Evolutionary conservation across 1,140 invertebrate species (phyloP).

Genomic region (Cepaea nemoralis): DNA sequence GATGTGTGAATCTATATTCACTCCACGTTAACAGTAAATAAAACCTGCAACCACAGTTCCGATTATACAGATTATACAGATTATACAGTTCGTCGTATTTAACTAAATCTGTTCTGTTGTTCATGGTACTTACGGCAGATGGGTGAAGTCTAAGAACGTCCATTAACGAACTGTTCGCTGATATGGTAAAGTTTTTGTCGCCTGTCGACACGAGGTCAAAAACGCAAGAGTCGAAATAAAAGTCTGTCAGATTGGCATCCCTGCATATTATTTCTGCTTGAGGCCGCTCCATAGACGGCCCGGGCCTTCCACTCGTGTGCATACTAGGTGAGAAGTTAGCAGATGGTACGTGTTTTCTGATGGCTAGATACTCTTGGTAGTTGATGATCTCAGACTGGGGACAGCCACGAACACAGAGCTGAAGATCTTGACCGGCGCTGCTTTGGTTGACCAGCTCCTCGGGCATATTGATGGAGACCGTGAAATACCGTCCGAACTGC

Average conservation of each 20-base stretch:
- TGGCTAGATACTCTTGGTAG: conserved; percentile 64
- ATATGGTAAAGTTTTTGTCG: conserved; percentile 71
- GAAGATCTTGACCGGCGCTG: conserved; percentile 67
- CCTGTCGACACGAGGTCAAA: conserved; percentile 77
- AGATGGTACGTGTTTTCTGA: conserved; percentile 29
- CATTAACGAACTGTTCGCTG: conserved; percentile 73
- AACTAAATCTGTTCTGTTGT: conserved; percentile 51
- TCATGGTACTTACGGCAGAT: conserved; percentile 47
- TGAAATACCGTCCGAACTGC: conserved; percentile 74
- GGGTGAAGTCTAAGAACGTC: conserved; percentile 73
- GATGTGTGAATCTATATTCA: neutral
- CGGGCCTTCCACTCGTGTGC: neutral
- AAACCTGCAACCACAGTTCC: neutral
- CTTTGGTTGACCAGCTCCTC: conserved; percentile 67
- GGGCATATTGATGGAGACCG: conserved; percentile 74
- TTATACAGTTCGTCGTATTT: conserved; percentile 50
- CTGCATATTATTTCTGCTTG: conserved; percentile 68
- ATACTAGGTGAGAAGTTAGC: conserved; percentile 30
- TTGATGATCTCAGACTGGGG: conserved; percentile 73
- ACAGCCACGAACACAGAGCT: conserved; percentile 75
- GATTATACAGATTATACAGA: conserved; percentile 30
- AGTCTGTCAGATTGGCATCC: conserved; percentile 72
- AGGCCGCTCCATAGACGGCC: conserved; percentile 49
- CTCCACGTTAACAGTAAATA: neutral
- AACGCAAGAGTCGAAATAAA: conserved; percentile 77